These are phyloP conservation scores for Phrynocephalus forsythii DNA, from an alignment of 2,797 vertebrate species.

Conservation along the genomic window DNA sequence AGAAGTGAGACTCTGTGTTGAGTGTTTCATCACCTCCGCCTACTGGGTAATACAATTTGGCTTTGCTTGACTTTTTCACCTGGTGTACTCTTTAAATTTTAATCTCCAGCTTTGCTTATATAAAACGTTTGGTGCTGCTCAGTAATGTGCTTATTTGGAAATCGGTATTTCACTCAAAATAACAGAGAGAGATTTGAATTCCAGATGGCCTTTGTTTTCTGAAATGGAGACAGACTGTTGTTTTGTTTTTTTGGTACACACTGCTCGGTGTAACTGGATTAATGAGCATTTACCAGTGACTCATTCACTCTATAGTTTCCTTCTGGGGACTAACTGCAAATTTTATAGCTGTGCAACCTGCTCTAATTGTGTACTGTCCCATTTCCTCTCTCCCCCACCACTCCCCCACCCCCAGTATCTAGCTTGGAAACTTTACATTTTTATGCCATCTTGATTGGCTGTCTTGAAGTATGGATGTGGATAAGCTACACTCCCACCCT, in stretches of 20 bases:
- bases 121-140: no score
- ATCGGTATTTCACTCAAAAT: no score
- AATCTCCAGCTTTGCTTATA: no score
- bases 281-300: no score
- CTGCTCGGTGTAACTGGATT: background rate
- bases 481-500: background rate
- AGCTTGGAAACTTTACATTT: background rate
- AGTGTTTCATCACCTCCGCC: no score
- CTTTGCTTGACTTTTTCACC: no score
- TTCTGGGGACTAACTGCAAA: background rate
- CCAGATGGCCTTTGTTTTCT: no score
- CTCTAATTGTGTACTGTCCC: background rate
- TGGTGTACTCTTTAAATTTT: no score
- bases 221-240: background rate
- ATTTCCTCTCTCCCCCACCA: background rate
- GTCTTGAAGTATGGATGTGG: background rate
- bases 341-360: background rate
- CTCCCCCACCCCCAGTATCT: background rate
- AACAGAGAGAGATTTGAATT: no score
- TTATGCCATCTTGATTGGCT: background rate
- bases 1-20: no score
- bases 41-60: no score
- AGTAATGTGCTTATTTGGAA: no score
- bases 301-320: background rate
- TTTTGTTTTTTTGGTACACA: background rate